Evolutionary conservation across 2,113 vertebrate species (phyloP), one percentile per base, ranked within the genome.

Genomic region (Anguilla japonica): DNA sequence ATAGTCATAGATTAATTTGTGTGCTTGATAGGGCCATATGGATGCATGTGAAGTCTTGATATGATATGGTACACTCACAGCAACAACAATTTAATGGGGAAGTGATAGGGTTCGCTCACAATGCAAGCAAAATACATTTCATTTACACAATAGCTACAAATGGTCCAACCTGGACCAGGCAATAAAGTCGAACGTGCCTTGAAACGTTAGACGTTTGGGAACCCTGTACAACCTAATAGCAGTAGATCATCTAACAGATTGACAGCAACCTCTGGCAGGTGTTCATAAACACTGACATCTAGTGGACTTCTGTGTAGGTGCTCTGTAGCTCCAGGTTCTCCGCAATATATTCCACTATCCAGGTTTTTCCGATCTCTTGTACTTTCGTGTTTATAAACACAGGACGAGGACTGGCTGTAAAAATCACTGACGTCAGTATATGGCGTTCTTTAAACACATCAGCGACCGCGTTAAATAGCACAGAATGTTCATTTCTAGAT

Each of bases 331-430:
- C 29, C 11, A 46, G 18, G n/a, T 41, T 22, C 8, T 34, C 60
- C 56, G 67, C 4, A 63, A 20, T n/a, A 26, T 39, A 75, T 81
- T 95, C 93, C 92, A 87, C 5, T 75, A 3, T 93, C 95, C 95
- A 56, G 6, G 87, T 89, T 94, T 96, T 95, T 29, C 7, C 13
- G 29, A 88, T 92, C 84, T 87, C 95, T 94, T 96, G 95, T 96
- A 95, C 95, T 95, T 94, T 91, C 90, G 89, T 95, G 95, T 96
- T 96, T 96, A 96, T 96, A 96, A 96, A 95, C 95, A 96, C 81
- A 88, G 78, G 83, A 91, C 89, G 67, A 60, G 81, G 88, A 89
- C 85, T 90, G 91, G 91, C 85, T 71, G 57, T 39, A 63, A 18
- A 63, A 18, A 14, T 40, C 26, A 16, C 34, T 82, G 85, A 86